phyloP scores from a whole-genome alignment of 1,140 invertebrate species.

The Trinorchestia longiramus region DNA sequence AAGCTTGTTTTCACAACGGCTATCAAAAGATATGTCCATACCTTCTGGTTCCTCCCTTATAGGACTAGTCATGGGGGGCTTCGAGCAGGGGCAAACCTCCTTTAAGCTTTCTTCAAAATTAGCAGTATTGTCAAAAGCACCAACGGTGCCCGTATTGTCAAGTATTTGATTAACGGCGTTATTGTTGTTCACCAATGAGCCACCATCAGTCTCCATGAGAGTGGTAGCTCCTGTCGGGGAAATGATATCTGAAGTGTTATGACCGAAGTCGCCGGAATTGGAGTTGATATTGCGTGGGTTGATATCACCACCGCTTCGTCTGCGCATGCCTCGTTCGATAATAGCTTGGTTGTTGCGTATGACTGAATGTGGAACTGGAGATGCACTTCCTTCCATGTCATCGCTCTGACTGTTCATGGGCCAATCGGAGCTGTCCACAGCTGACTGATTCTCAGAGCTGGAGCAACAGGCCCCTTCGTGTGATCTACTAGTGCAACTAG shows the following conservation, averaged over 20 bases:
- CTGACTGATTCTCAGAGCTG: conserved; percentile 66
- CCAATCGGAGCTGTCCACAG: conserved; percentile 67
- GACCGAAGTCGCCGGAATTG: conserved; percentile 38
- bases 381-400: conserved; percentile 67
- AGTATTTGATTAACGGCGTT: conserved; percentile 56
- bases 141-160: conserved; percentile 27
- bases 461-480: conserved; percentile 66
- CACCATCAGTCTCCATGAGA: conserved; percentile 61
- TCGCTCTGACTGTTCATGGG: conserved; percentile 67
- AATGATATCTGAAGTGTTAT: conserved; percentile 58
- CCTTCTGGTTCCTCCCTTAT: conserved; percentile 66
- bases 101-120: conserved; percentile 70
- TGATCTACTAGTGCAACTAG: conserved; percentile 67
- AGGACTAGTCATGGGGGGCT: conserved; percentile 66
- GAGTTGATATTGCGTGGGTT: conserved; percentile 59
- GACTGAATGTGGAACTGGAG: conserved; percentile 60
- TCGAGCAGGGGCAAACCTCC: conserved; percentile 67
- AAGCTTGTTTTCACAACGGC: conserved; percentile 65
- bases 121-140: conserved; percentile 66
- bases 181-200: conserved; percentile 61
- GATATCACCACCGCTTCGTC: conserved; percentile 57
- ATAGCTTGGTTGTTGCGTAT: conserved; percentile 62
- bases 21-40: conserved; percentile 66
- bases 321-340: conserved; percentile 59
- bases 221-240: conserved; percentile 56